Percentiles rank a stretch among this genome's conserved stretches.
Conservation (phyloP, 2,888 invertebrate species). For the Thymelicus acteon region DNA sequence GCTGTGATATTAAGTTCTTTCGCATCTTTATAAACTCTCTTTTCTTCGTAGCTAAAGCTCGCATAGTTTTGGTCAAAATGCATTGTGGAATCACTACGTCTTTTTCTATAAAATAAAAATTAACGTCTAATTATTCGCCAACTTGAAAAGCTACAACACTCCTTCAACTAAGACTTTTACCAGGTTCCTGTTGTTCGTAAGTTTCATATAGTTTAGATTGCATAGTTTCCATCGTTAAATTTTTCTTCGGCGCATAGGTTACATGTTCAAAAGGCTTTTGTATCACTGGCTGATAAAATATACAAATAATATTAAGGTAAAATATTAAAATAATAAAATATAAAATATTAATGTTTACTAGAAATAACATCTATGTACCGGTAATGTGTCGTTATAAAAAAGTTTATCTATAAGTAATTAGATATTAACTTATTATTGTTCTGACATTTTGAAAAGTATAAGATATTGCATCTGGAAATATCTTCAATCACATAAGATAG, state of each 20-base stretch:
- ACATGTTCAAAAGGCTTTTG: constrained; percentile 42
- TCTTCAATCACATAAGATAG: too few species aligned
- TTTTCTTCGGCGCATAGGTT: constrained; percentile 39
- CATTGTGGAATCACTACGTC: constrained; percentile 58
- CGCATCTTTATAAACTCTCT: constrained; percentile 69
- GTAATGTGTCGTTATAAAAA: too few species aligned
- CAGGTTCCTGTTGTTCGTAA: constrained; percentile 41
- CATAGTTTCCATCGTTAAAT: constrained; percentile 42
- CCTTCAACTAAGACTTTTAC: constrained; percentile 36
- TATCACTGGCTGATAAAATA: constrained; percentile 37
- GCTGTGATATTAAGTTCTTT: constrained; percentile 61
- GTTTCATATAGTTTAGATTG: constrained; percentile 34
- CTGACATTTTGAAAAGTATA: too few species aligned
- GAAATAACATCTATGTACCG: too few species aligned
- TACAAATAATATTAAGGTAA: neutral
- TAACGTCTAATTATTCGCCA: neutral
- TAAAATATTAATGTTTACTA: too few species aligned
- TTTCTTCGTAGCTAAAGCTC: constrained; percentile 64
- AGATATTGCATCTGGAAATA: too few species aligned
- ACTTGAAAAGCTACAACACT: neutral
- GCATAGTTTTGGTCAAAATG: constrained; percentile 59
- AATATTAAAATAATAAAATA: neutral
- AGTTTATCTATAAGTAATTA: too few species aligned
- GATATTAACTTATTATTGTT: too few species aligned
- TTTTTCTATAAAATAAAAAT: constrained; percentile 54